Evolutionary conservation across 1,140 invertebrate species (phyloP).

Genomic region (Branchinecta lynchi): DNA sequence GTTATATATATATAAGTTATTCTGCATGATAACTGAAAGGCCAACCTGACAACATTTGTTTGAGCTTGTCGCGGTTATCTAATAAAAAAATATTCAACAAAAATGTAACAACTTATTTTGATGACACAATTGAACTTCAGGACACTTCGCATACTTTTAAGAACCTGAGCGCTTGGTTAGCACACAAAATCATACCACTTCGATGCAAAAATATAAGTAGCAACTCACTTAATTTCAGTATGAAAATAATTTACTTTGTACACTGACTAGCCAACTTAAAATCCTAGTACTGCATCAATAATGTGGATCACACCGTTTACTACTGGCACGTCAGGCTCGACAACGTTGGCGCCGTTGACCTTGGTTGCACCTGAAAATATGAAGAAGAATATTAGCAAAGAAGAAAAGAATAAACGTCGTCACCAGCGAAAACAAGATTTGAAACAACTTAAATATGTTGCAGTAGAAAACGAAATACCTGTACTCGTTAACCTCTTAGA

Average conservation of each 20-base stretch:
- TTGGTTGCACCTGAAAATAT: slow-evolving; percentile 25
- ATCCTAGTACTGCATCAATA: slow-evolving; percentile 29
- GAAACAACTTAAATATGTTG: too few relatives aligned
- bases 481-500: too few relatives aligned
- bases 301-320: slow-evolving; percentile 32
- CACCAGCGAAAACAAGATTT: too few relatives aligned
- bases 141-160: not conserved
- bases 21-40: too few relatives aligned
- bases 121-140: slow-evolving; percentile 29
- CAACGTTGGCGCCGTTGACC: slow-evolving; percentile 31
- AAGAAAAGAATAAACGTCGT: not conserved
- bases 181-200: not conserved
- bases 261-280: slow-evolving; percentile 19
- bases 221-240: not conserved
- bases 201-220: not conserved
- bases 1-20: too few relatives aligned
- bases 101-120: slow-evolving; percentile 15
- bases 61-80: too few relatives aligned
- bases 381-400: not conserved
- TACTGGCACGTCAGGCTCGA: slow-evolving; percentile 26
- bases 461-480: too few relatives aligned
- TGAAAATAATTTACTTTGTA: slow-evolving; percentile 14
- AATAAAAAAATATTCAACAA: too few relatives aligned
- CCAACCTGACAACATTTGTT: too few relatives aligned
- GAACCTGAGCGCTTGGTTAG: not conserved